phyloP scores from a whole-genome alignment of 2,113 vertebrate species.

The Erpornis zantholeuca region DNA sequence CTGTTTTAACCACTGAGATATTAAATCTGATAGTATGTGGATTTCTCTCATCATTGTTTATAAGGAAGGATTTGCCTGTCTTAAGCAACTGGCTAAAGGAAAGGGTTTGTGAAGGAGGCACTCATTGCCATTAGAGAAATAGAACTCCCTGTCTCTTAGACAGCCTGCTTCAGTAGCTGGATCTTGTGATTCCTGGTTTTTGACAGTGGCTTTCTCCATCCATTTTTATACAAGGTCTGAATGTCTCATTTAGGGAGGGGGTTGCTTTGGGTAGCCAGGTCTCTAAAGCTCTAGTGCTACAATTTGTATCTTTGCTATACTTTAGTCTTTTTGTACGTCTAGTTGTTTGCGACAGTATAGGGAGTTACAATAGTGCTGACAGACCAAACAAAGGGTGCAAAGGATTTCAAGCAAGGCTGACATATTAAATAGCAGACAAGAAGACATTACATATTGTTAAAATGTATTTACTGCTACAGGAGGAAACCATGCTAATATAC shows the following conservation, averaged over 20 bases:
- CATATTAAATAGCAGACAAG: neutral
- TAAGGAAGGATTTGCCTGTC: constrained; percentile 18
- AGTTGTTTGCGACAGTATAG: neutral
- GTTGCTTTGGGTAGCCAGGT: neutral
- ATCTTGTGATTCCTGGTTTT: neutral
- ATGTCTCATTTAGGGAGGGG: neutral
- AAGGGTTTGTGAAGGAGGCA: neutral
- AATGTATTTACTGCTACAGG: constrained; percentile 17
- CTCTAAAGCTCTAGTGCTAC: neutral
- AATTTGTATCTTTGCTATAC: neutral
- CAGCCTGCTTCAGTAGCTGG: neutral
- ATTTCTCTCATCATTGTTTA: constrained; percentile 35
- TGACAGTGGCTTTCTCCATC: neutral
- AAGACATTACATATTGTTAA: neutral
- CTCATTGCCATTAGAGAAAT: neutral
- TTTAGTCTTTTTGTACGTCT: neutral
- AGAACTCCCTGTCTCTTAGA: neutral
- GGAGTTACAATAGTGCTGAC: fast-evolving
- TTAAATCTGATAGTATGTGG: constrained; percentile 51
- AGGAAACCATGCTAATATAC: constrained; percentile 11
- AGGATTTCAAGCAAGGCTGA: neutral
- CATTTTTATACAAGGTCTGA: neutral
- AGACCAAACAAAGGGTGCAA: neutral
- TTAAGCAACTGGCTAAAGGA: constrained; percentile 27
- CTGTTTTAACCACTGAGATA: constrained; percentile 56